These are phyloP conservation scores for Tenualosa thibaudeaui DNA, from an alignment of 2,797 vertebrate species.

Conservation along the genomic window DNA sequence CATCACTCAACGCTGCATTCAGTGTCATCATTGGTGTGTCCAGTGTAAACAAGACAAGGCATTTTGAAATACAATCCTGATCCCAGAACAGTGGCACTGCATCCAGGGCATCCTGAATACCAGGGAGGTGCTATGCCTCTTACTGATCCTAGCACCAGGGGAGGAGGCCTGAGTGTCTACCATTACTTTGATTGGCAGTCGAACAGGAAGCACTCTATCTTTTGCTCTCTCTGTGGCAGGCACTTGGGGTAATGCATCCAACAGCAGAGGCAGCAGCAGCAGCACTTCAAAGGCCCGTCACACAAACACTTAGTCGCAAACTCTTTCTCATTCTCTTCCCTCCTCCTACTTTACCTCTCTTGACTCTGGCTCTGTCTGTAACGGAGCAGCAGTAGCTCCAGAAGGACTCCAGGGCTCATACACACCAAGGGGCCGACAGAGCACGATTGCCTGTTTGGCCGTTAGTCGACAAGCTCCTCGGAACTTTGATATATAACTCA, in stretches of 20 bases:
- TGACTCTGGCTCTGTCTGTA: slow-evolving; percentile 10
- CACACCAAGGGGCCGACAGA: background rate
- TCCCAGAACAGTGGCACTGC: background rate
- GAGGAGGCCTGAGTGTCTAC: slow-evolving; percentile 54
- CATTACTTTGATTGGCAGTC: slow-evolving; percentile 53
- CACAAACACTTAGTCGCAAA: slow-evolving; percentile 68
- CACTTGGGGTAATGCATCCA: slow-evolving; percentile 58
- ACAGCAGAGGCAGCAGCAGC: slow-evolving; percentile 42
- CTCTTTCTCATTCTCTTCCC: slow-evolving; percentile 29
- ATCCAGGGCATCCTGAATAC: slow-evolving; percentile 23
- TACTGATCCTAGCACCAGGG: slow-evolving; percentile 58
- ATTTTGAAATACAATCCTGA: background rate
- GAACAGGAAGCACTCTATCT: slow-evolving; percentile 57
- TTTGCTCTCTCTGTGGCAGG: slow-evolving; percentile 33
- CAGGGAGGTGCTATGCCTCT: slow-evolving; percentile 25
- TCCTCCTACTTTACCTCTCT: slow-evolving; percentile 35
- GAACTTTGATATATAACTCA: slow-evolving; percentile 61
- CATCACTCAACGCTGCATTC: no score
- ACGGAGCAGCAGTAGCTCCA: background rate
- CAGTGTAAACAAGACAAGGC: background rate
- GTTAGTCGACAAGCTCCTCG: background rate
- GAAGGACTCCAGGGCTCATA: background rate
- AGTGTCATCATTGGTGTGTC: no score
- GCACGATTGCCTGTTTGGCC: background rate
- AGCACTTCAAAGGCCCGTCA: slow-evolving; percentile 73